Percentiles rank a stretch among this genome's conserved stretches.
phyloP scores from a whole-genome alignment of 2,113 vertebrate genomes.

The Lipophrys pholis region DNA sequence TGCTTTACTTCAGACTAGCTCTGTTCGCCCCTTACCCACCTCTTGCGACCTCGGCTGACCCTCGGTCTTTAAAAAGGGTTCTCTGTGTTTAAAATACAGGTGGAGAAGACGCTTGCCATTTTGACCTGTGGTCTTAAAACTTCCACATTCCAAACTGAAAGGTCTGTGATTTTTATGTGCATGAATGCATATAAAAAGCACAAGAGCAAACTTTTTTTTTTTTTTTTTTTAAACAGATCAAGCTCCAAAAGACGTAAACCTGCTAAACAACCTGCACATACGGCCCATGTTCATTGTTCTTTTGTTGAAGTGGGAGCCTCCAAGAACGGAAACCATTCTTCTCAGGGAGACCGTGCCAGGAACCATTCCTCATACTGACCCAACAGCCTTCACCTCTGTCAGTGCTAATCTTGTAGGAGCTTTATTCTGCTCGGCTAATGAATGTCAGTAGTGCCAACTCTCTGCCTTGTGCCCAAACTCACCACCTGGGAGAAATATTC shows the following conservation, averaged over 20 bases:
- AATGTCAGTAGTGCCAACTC: conserved; percentile 44
- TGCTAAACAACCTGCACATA: conserved; percentile 1
- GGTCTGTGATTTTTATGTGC: conserved; percentile 38
- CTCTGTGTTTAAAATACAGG: conserved; percentile 58
- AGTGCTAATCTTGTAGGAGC: conserved; percentile 43
- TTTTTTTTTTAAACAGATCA: conserved; percentile 21
- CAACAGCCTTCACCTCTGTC: conserved; percentile 40
- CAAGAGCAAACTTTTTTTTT: not conserved
- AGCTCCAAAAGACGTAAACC: conserved; percentile 1
- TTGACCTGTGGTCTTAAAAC: conserved; percentile 56
- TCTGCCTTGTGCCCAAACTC: conserved; percentile 23
- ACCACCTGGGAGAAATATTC: conserved; percentile 48
- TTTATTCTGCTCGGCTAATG: conserved; percentile 46
- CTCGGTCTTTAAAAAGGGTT: conserved; percentile 43
- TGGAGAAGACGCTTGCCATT: conserved; percentile 63
- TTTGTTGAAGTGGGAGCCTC: conserved; percentile 9
- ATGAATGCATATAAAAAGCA: conserved; percentile 42
- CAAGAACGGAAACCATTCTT: not conserved
- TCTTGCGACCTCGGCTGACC: conserved; percentile 54
- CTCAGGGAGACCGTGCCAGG: conserved; percentile 28
- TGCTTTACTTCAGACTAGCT: conserved; percentile 16
- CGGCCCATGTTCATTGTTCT: conserved; percentile 28
- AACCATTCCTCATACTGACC: conserved; percentile 41
- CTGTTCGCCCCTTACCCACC: not conserved
- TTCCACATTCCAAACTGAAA: conserved; percentile 53